phyloP scores from a whole-genome alignment of 2,888 invertebrate genomes.

The Andrena chrysosceles region DNA sequence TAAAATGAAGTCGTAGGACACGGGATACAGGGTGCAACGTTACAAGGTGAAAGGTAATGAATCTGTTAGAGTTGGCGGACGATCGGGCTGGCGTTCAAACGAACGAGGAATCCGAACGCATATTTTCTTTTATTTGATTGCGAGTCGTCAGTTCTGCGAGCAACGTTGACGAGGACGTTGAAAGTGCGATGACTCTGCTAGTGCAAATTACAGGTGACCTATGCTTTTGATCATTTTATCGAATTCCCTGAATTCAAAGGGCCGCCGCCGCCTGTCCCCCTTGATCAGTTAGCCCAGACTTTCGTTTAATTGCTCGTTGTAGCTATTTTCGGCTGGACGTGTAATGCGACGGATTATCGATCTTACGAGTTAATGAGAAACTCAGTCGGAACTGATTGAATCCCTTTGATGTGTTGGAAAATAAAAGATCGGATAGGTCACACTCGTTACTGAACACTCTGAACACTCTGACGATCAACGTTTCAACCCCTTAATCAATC shows the following conservation, averaged over 20 bases:
- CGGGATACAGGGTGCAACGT: background rate
- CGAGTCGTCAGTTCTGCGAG: constrained; percentile 32
- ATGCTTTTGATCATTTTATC: constrained; percentile 49
- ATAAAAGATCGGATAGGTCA: too few relatives aligned
- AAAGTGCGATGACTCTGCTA: constrained; percentile 38
- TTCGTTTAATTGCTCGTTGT: constrained; percentile 48
- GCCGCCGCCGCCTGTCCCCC: background rate
- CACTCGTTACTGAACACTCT: too few relatives aligned
- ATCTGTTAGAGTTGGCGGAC: constrained; percentile 25
- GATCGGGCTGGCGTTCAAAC: constrained; percentile 32
- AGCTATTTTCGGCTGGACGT: constrained; percentile 6
- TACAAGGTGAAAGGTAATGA: constrained; percentile 2
- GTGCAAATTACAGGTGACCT: constrained; percentile 55
- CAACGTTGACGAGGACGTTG: constrained; percentile 34
- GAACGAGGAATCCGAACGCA: constrained; percentile 27
- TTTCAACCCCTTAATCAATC: too few relatives aligned
- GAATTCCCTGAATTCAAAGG: constrained; percentile 54
- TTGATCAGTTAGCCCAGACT: constrained; percentile 41
- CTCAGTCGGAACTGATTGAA: background rate
- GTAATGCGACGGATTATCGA: constrained; percentile 19
- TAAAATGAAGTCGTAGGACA: background rate
- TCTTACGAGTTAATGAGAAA: constrained; percentile 2
- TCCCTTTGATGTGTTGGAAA: too few relatives aligned
- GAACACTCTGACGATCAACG: too few relatives aligned
- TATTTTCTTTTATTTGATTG: constrained; percentile 43